A percentile compares a stretch with the other conserved stretches of the same genome.
Evolutionary conservation across 2,888 invertebrate genomes (phyloP).

Genomic region (Drepanosiphum platanoidis): DNA sequence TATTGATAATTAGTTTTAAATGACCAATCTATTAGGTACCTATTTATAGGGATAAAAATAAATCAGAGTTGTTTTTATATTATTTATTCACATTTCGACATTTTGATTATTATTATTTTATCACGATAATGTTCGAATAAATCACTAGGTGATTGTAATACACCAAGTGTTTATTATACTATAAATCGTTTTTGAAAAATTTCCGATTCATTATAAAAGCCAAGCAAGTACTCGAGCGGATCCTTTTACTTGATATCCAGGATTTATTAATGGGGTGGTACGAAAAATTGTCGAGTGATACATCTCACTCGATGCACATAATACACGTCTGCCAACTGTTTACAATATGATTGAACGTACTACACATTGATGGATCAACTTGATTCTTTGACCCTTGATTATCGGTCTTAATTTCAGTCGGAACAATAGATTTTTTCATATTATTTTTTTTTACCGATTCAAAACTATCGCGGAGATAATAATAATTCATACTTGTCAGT

Average conservation of each 20-base stretch:
- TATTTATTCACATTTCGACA: background rate
- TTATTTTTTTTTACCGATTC: background rate
- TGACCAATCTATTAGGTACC: background rate
- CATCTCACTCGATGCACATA: background rate
- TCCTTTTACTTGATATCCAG: background rate
- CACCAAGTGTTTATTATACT: background rate
- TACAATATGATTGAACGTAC: conserved; percentile 10
- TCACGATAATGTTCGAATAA: background rate
- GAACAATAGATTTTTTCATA: conserved; percentile 6
- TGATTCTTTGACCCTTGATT: background rate
- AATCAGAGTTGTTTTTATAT: background rate
- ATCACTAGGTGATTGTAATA: background rate
- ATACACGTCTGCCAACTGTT: background rate
- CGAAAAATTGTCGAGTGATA: background rate
- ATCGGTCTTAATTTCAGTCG: conserved; percentile 3
- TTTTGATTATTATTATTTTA: background rate
- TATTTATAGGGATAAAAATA: background rate
- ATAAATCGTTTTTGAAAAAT: background rate
- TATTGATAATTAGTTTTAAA: background rate
- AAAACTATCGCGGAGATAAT: background rate
- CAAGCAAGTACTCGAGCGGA: background rate
- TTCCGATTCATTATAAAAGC: background rate
- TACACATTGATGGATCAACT: conserved; percentile 10
- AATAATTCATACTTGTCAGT: background rate
- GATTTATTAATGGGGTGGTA: background rate